Percentiles rank a stretch among this genome's conserved stretches.
Evolutionary conservation across 2,113 vertebrate species (phyloP).

Genomic region (Gopherus evgoodei): DNA sequence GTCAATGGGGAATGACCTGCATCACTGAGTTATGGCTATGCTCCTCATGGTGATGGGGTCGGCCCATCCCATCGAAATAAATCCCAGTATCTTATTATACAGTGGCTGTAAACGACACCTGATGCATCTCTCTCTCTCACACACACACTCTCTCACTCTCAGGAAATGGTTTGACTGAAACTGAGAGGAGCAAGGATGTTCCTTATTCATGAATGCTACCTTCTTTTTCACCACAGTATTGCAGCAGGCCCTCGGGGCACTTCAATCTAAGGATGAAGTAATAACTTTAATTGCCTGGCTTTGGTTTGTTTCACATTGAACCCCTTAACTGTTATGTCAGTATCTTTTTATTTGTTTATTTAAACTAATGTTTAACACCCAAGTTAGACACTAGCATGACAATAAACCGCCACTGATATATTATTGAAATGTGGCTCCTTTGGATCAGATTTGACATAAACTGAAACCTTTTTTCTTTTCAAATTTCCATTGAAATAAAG

Average conservation of each 20-base stretch:
- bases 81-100: neutral
- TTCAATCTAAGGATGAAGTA: neutral
- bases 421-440: constrained; percentile 35
- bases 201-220: neutral
- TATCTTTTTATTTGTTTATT: constrained; percentile 48
- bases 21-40: constrained; percentile 21
- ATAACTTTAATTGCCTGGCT: neutral
- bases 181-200: neutral
- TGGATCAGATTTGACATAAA: neutral
- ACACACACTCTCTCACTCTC: too few species aligned
- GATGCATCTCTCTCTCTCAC: too few species aligned
- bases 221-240: neutral
- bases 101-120: neutral
- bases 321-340: neutral
- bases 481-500: neutral
- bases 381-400: constrained; percentile 29
- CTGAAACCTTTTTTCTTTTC: rapidly evolving
- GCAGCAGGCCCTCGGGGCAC: neutral
- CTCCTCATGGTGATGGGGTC: neutral
- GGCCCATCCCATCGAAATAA: neutral
- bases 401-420: constrained; percentile 27
- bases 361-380: constrained; percentile 26
- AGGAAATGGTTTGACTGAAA: neutral
- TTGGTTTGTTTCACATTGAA: neutral
- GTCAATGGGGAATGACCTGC: constrained; percentile 42